Evolutionary conservation across 2,888 invertebrate species (phyloP), one percentile per base, ranked within the genome.

Genomic region (Muscina levida): DNA sequence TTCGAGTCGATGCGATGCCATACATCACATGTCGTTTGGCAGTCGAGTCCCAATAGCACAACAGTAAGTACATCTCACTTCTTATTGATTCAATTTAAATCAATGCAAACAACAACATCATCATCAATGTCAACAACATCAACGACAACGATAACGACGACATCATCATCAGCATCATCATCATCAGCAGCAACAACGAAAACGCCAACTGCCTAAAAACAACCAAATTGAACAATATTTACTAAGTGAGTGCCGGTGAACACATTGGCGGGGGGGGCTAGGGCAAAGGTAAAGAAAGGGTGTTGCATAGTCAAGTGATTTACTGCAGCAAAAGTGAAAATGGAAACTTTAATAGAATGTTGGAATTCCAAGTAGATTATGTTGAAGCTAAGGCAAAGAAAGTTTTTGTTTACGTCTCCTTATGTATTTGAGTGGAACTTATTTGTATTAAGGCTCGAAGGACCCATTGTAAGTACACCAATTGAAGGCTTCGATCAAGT

Each of bases 51-150:
- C 59, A 62, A 62, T 37, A 62, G 39, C 17, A 22, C 11, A 22
- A 37, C 22, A 42, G 22, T 42, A 59, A 42, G 53, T 53, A 42
- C 15, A 62, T 39, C 62, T 19, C 62, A 19, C 59, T 62, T 71
- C 73, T 73, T 77, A 81, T 77, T 81, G 81, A 81, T 74, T 81
- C 77, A 81, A 81, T 74, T 81, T 81, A 81, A 81, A 77, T 81
- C 77, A 81, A 77, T 81, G 81, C 81, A 81, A 77, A 71, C 77
- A 67, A 68, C 56, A 65, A 56, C 62, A 72, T 42, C 19, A 62
- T 62, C 42, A 22, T 51, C 51, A 51, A 51, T 19, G 51, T 51
- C 51, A 51, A 51, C 22, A 51, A 19, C 51, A 51, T 19, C 51
- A 51, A 51, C 19, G 48, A n/a, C 15, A 48, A 48, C 15, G 48